Evolutionary conservation across 2,888 invertebrate species (phyloP).

Genomic region (Ormyrus thymus): DNA sequence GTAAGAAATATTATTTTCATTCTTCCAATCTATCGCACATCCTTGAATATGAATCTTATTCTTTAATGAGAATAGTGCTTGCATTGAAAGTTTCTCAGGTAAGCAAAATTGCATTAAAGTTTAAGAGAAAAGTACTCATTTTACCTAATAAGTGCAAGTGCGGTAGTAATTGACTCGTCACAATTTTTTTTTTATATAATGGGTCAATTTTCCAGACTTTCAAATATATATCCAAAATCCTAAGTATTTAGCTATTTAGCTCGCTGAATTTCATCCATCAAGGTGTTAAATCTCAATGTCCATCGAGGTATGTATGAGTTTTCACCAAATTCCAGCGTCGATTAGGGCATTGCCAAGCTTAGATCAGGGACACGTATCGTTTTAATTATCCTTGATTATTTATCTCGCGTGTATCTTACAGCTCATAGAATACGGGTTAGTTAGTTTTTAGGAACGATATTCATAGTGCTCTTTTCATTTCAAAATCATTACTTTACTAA

Average conservation of each 20-base stretch:
- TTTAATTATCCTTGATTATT: slow-evolving; percentile 11
- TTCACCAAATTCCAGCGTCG: slow-evolving; percentile 70
- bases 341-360: slow-evolving; percentile 54
- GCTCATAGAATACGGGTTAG: slow-evolving; percentile 12
- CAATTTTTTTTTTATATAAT: slow-evolving; percentile 15
- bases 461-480: slow-evolving; percentile 47
- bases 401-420: slow-evolving; percentile 31
- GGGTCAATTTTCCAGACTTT: slow-evolving; percentile 29
- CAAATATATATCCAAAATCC: slow-evolving; percentile 32
- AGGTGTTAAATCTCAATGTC: slow-evolving; percentile 63
- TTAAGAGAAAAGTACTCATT: slow-evolving; percentile 8
- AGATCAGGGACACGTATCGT: slow-evolving; percentile 38
- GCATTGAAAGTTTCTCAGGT: slow-evolving; percentile 1
- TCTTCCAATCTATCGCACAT: slow-evolving; percentile 62
- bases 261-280: slow-evolving; percentile 64
- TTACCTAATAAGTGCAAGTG: slow-evolving; percentile 24
- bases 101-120: slow-evolving; percentile 24
- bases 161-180: slow-evolving; percentile 17
- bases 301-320: slow-evolving; percentile 73
- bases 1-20: slow-evolving; percentile 60
- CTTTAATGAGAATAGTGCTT: slow-evolving; percentile 58
- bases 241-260: slow-evolving; percentile 70
- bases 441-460: slow-evolving; percentile 34
- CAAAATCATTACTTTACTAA: background rate
- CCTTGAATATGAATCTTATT: slow-evolving; percentile 63